A percentile compares a stretch with the other conserved stretches of the same genome.
Conservation (phyloP, 2,888 invertebrate species). For the Prionchulus punctatus region DNA sequence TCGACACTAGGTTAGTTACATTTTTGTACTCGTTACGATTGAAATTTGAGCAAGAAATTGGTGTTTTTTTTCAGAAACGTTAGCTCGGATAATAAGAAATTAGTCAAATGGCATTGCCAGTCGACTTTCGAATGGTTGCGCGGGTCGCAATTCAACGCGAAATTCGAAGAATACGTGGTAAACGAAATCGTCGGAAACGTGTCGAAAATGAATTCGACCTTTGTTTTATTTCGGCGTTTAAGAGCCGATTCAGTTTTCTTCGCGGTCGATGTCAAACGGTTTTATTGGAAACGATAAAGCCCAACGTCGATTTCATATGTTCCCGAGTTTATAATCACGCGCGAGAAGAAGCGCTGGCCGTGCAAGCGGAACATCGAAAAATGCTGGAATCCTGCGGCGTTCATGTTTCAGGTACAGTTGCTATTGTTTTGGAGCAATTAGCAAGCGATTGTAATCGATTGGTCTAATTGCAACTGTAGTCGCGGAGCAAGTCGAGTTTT, state of each 20-base stretch:
- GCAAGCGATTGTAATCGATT: too few species aligned
- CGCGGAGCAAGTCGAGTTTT: too few species aligned
- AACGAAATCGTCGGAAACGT: conserved; percentile 6
- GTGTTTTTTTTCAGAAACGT: conserved; percentile 48
- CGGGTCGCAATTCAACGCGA: conserved; percentile 48
- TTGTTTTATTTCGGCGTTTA: too few species aligned
- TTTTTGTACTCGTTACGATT: conserved; percentile 9
- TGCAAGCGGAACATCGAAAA: conserved; percentile 65
- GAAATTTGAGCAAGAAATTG: not conserved
- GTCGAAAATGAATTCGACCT: conserved; percentile 1
- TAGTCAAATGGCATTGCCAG: conserved; percentile 95
- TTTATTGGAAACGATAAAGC: conserved; percentile 77
- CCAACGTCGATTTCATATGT: conserved; percentile 85
- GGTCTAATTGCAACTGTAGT: too few species aligned
- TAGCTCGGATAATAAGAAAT: conserved; percentile 78
- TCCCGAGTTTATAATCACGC: conserved; percentile 79
- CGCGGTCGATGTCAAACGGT: conserved; percentile 91
- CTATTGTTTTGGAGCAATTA: not conserved
- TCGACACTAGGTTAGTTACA: conserved; percentile 66
- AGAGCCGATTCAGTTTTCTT: conserved; percentile 65
- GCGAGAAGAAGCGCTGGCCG: conserved; percentile 74
- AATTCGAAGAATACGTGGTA: conserved; percentile 63
- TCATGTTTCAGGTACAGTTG: conserved; percentile 33
- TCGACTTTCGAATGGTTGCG: conserved; percentile 90
- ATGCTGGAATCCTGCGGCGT: conserved; percentile 74